Conservation (phyloP, 2,888 invertebrate species). For the Atethmia centrago region DNA sequence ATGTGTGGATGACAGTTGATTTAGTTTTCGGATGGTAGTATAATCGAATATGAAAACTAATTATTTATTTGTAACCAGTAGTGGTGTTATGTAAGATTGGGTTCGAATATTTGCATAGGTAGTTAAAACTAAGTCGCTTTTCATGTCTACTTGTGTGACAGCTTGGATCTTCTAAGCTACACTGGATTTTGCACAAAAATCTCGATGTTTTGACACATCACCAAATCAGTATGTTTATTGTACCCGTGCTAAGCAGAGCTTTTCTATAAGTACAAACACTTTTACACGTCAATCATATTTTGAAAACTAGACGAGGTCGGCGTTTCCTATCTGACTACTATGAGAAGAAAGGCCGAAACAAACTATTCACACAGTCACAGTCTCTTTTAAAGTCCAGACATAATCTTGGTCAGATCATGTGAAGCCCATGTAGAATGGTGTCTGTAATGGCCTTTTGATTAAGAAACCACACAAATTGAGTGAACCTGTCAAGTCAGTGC, state of each 20-base stretch:
- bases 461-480: no score
- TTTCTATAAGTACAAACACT: no score
- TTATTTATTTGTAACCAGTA: not conserved
- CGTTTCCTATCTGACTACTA: no score
- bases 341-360: no score
- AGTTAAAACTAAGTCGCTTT: not conserved
- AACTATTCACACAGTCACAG: no score
- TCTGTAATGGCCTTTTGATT: no score
- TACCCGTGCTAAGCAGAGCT: not conserved
- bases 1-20: slow-evolving; percentile 17
- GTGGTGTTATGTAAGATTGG: not conserved
- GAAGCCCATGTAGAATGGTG: no score
- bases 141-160: not conserved
- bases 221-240: not conserved
- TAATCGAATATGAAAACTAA: not conserved
- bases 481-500: no score
- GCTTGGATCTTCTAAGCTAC: not conserved
- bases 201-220: not conserved
- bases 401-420: no score
- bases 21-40: not conserved
- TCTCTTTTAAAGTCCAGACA: no score
- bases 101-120: not conserved
- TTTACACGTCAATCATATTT: no score
- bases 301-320: no score
- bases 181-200: not conserved